Conservation (phyloP, 2,113 vertebrate species). For the Phocoena phocoena region DNA sequence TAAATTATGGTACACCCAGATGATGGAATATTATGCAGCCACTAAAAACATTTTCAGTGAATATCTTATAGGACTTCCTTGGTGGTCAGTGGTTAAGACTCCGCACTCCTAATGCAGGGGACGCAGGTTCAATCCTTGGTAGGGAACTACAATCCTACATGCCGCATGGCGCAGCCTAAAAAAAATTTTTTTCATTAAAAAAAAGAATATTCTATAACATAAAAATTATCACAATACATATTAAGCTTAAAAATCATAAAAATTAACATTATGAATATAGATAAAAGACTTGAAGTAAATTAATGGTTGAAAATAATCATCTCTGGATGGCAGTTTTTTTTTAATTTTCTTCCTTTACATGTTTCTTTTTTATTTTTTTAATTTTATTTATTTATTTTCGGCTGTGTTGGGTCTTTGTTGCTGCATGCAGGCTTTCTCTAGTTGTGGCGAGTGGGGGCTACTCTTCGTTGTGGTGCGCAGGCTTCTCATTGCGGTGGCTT, state of each 20-base stretch:
- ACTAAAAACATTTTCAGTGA: conserved; percentile 37
- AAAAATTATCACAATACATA: conserved; percentile 33
- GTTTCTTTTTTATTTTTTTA: background rate
- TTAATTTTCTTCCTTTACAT: background rate
- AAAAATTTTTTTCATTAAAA: background rate
- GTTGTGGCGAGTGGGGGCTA: too few relatives aligned
- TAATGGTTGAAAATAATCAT: background rate
- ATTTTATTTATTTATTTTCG: too few relatives aligned
- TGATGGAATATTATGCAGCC: background rate
- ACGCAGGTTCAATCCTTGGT: background rate
- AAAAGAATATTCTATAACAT: background rate
- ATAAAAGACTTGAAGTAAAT: conserved; percentile 35
- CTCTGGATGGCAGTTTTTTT: background rate
- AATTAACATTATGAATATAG: background rate
- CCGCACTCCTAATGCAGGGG: background rate
- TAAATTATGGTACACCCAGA: background rate
- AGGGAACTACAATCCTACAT: background rate
- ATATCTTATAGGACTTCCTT: background rate
- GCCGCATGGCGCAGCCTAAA: background rate
- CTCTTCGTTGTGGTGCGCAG: too few relatives aligned
- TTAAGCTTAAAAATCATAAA: background rate
- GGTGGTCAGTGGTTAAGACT: background rate
- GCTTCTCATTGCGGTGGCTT: too few relatives aligned
- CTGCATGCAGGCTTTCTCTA: too few relatives aligned
- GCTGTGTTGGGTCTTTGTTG: too few relatives aligned